Evolutionary conservation across 2,888 invertebrate genomes (phyloP).

Genomic region (Ennomos fuscantarius): DNA sequence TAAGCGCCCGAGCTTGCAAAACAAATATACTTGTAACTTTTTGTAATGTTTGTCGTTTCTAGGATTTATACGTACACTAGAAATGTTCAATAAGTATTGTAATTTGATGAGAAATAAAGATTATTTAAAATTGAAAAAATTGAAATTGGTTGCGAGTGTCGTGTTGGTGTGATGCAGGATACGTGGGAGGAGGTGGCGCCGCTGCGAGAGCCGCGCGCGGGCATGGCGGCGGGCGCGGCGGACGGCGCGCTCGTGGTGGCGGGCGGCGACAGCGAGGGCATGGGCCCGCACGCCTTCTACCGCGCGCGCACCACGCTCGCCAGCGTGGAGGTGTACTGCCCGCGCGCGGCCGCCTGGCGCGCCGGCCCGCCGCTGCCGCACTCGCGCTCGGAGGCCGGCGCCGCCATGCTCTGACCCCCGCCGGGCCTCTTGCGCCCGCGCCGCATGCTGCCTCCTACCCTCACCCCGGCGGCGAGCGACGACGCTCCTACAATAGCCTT

Average conservation of each 20-base stretch:
- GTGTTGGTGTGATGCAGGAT: constrained; percentile 73
- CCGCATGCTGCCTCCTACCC: too few relatives aligned
- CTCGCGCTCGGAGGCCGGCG: constrained; percentile 94
- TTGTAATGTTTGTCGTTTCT: too few relatives aligned
- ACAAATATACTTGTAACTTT: too few relatives aligned
- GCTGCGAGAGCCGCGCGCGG: constrained; percentile 90
- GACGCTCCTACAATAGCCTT: too few relatives aligned
- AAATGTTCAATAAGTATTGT: too few relatives aligned
- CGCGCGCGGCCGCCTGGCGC: constrained; percentile 90
- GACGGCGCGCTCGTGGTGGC: constrained; percentile 93
- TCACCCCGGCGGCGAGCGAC: too few relatives aligned
- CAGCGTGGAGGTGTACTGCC: constrained; percentile 94
- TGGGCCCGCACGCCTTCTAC: constrained; percentile 89
- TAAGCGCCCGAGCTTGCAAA: too few relatives aligned
- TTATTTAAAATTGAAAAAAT: too few relatives aligned
- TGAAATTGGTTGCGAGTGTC: too few relatives aligned
- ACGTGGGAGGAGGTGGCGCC: constrained; percentile 92
- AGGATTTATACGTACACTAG: too few relatives aligned
- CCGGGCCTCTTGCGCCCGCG: background rate
- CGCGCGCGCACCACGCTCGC: constrained; percentile 93
- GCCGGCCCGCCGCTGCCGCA: constrained; percentile 92
- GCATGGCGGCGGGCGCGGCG: constrained; percentile 93
- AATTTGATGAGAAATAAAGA: too few relatives aligned
- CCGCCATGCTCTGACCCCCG: constrained; percentile 89
- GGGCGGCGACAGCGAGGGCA: constrained; percentile 93